Evolutionary conservation across 2,797 vertebrate genomes (phyloP).

Genomic region (Muscicapa comitata): DNA sequence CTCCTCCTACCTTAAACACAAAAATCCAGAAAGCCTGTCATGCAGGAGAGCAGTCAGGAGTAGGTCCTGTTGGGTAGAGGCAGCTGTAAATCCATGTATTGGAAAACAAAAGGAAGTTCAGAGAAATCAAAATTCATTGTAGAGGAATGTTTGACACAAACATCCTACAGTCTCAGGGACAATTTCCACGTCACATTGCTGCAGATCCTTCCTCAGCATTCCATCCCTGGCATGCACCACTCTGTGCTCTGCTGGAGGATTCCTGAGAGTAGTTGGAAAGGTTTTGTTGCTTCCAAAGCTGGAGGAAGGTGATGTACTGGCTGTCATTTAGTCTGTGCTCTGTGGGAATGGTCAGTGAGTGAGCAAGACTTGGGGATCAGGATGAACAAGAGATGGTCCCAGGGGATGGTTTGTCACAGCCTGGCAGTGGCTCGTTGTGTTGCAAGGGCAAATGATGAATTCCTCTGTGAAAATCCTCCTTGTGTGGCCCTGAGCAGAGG

Average conservation of each 20-base stretch:
- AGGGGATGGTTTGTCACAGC: neutral
- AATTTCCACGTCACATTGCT: rapidly evolving
- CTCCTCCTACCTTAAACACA: neutral
- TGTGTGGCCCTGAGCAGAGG: neutral
- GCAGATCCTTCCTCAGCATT: neutral
- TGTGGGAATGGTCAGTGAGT: neutral
- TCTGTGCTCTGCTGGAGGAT: neutral
- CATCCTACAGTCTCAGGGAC: neutral
- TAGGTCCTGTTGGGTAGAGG: neutral
- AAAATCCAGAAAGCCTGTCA: neutral
- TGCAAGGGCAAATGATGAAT: neutral
- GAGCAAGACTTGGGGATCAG: neutral
- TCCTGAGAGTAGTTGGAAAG: neutral
- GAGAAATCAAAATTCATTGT: neutral
- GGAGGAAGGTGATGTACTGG: neutral
- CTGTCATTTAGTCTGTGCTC: neutral
- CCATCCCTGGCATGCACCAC: rapidly evolving
- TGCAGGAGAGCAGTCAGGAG: neutral
- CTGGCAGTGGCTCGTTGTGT: neutral
- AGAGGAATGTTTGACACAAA: neutral
- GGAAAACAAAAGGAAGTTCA: neutral
- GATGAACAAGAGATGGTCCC: neutral
- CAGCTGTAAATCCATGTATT: neutral
- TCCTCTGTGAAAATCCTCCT: neutral
- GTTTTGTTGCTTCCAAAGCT: neutral